phyloP scores from a whole-genome alignment of 1,140 invertebrate species.

The Wiebesia pumilae region DNA sequence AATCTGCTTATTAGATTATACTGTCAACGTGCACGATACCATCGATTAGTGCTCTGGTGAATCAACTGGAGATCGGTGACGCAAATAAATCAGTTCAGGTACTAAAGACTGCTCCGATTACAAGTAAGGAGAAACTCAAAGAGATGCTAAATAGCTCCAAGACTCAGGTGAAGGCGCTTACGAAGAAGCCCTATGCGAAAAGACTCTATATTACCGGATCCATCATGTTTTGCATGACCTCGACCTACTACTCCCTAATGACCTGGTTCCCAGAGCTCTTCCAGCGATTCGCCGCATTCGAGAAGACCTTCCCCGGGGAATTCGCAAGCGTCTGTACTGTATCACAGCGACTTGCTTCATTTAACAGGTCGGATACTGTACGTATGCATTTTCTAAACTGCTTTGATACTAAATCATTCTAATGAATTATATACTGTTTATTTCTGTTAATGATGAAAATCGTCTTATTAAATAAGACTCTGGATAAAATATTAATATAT shows the following conservation, averaged over 20 bases:
- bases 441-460: no score
- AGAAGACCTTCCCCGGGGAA: slow-evolving; percentile 61
- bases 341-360: slow-evolving; percentile 47
- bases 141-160: slow-evolving; percentile 54
- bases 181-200: slow-evolving; percentile 60
- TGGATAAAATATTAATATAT: no score
- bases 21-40: neutral
- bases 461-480: no score
- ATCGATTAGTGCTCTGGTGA: slow-evolving; percentile 20
- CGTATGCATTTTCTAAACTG: neutral
- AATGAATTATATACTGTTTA: no score
- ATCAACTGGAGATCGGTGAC: neutral
- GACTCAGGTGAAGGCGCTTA: slow-evolving; percentile 56
- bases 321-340: slow-evolving; percentile 68
- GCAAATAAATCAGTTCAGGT: neutral
- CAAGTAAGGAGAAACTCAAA: slow-evolving; percentile 26
- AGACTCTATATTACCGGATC: slow-evolving; percentile 56
- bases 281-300: slow-evolving; percentile 67
- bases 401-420: no score
- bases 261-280: slow-evolving; percentile 77
- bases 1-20: neutral
- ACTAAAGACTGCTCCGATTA: neutral
- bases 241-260: slow-evolving; percentile 73
- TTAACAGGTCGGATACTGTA: slow-evolving; percentile 19
- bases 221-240: slow-evolving; percentile 59